These are phyloP conservation scores for Sebastes reedi DNA, from an alignment of 2,797 vertebrate species.

Conservation along the genomic window DNA sequence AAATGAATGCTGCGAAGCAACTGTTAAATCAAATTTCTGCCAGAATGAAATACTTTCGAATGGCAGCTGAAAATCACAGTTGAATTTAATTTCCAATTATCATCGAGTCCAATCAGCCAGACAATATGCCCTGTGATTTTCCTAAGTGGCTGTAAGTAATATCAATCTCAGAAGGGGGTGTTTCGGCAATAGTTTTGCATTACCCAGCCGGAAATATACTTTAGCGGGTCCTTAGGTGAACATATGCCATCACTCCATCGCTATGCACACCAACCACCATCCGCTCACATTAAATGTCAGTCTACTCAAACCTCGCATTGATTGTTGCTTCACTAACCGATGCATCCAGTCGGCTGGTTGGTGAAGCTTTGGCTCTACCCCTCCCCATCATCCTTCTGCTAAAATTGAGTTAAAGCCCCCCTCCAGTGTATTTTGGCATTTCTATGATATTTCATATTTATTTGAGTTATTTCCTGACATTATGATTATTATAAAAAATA, in stretches of 20 bases:
- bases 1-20: constrained; percentile 11
- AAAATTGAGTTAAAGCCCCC: not conserved
- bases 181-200: not conserved
- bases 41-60: constrained; percentile 15
- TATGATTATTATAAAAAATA: no score
- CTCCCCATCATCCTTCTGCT: not conserved
- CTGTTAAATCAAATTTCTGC: constrained; percentile 26
- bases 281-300: constrained; percentile 1
- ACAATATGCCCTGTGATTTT: not conserved
- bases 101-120: not conserved
- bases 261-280: not conserved
- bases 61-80: constrained; percentile 16
- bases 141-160: not conserved
- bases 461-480: no score
- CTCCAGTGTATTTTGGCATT: no score
- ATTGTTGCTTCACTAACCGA: not conserved
- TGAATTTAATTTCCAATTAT: constrained; percentile 37
- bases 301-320: not conserved
- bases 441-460: no score
- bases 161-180: not conserved
- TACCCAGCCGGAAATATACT: not conserved
- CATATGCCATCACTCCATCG: not conserved
- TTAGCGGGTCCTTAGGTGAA: not conserved
- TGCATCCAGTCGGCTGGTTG: not conserved
- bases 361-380: not conserved